Base-by-base conservation (phyloP, 1,140 invertebrate genomes). In the Tetranychus cinnabarinus region DNA sequence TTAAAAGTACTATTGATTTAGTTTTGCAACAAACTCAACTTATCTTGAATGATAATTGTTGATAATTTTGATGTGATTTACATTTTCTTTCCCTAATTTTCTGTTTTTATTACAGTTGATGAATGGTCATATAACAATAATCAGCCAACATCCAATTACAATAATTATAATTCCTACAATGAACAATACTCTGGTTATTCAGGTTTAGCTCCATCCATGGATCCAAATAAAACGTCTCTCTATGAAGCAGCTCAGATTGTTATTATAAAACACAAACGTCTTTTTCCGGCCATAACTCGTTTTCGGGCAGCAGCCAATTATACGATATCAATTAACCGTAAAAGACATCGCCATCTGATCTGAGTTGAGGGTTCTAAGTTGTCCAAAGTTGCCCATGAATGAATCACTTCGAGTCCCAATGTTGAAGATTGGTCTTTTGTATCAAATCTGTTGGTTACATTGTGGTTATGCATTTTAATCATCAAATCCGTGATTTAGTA, bases 291-390 rank as follows among this genome's bases (percentile, higher is more conserved):
- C 7, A 67, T 62, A 10, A 69, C 68, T 7, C 66, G 72, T 50
- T 74, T 74, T 60, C 63, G 67, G 42, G 63, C 68, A 0, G 72
- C 73, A 34, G 69, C 67, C 1, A 63, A 66, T n/a, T 61, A 71
- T 1, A 67, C 74, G 10, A 69, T 74, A n/a, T 64, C 56, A 23
- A 56, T 59, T 33, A 39, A 56, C 8, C 36, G 58, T 45, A 65
- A 66, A 48, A 33, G 35, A 52, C 4, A 42, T 42, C 10, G 31
- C 45, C 33, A 7, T 13, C n/a, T n/a, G 48, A n/a, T 33, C n/a
- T n/a, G n/a, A n/a, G n/a, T n/a, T n/a, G n/a, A n/a, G n/a, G n/a
- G n/a, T n/a, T n/a, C n/a, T n/a, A n/a, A n/a, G n/a, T 31, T 31
- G 23, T 52, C 48, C 33, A 52, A 52, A 52, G 7, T 52, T 7